These are phyloP conservation scores for Castor canadensis DNA, from an alignment of 2,113 vertebrate species.

Conservation along the genomic window DNA sequence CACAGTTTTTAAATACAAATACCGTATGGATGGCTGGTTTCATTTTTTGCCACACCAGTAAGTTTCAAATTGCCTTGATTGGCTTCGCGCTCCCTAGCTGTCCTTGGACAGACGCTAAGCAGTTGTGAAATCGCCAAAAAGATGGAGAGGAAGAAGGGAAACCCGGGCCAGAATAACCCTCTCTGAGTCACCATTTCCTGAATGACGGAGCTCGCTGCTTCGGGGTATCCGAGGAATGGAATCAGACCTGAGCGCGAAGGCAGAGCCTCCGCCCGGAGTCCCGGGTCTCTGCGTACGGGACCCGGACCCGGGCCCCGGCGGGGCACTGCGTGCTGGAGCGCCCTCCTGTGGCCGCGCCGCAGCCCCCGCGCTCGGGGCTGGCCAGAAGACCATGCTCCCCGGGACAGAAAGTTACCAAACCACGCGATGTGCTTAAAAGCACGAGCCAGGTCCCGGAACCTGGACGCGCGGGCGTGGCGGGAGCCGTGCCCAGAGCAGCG, in stretches of 20 bases:
- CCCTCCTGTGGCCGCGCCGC: slow-evolving; percentile 67
- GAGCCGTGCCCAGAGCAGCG: not conserved
- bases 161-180: not conserved
- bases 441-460: slow-evolving; percentile 14
- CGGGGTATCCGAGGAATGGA: not conserved
- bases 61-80: not conserved
- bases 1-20: not conserved
- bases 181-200: slow-evolving; percentile 65
- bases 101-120: not conserved
- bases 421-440: slow-evolving; percentile 35
- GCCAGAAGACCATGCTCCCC: slow-evolving; percentile 42
- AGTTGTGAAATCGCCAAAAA: slow-evolving; percentile 36
- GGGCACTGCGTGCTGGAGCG: slow-evolving; percentile 58
- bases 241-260: not conserved
- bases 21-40: not conserved
- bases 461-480: not conserved
- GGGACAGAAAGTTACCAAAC: slow-evolving; percentile 67
- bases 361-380: slow-evolving; percentile 16
- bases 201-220: not conserved
- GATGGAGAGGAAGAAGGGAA: not conserved
- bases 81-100: not conserved
- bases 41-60: not conserved
- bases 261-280: not conserved
- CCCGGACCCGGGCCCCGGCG: not conserved
- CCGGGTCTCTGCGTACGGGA: too few species aligned